Evolutionary conservation across 2,888 invertebrate species (phyloP).

Genomic region (Plagiodera versicolora): DNA sequence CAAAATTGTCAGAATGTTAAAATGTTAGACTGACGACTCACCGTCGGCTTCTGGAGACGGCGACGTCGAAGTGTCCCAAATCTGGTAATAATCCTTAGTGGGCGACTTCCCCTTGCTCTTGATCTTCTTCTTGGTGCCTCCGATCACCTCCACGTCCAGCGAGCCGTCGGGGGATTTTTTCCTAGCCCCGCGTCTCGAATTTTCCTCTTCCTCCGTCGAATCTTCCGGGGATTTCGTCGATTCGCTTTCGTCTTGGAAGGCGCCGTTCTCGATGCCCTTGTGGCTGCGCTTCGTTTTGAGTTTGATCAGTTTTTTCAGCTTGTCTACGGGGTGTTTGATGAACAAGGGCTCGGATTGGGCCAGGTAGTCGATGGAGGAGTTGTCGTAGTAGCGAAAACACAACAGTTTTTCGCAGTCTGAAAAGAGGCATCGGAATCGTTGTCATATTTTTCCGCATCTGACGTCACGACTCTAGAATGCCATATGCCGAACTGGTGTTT

Average conservation of each 20-base stretch:
- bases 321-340: conserved; percentile 61
- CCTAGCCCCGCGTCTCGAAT: conserved; percentile 44
- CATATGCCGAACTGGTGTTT: too few species aligned
- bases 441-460: too few species aligned
- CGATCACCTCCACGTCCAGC: conserved; percentile 56
- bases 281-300: conserved; percentile 54
- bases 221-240: conserved; percentile 42
- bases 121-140: conserved; percentile 69
- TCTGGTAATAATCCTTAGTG: conserved; percentile 68
- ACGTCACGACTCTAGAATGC: too few species aligned
- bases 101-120: conserved; percentile 61
- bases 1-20: too few species aligned
- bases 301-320: conserved; percentile 58
- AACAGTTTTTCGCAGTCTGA: conserved; percentile 69
- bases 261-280: conserved; percentile 52
- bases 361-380: conserved; percentile 64
- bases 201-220: conserved; percentile 49
- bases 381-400: conserved; percentile 72
- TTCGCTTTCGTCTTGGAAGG: conserved; percentile 51
- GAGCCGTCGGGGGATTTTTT: conserved; percentile 50
- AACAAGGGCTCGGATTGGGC: conserved; percentile 67
- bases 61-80: conserved; percentile 67
- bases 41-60: conserved; percentile 40
- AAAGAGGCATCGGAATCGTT: too few species aligned
- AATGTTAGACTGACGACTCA: conserved; percentile 22